Evolutionary conservation across 2,113 vertebrate species (phyloP).

Genomic region (Salminus brasiliensis): DNA sequence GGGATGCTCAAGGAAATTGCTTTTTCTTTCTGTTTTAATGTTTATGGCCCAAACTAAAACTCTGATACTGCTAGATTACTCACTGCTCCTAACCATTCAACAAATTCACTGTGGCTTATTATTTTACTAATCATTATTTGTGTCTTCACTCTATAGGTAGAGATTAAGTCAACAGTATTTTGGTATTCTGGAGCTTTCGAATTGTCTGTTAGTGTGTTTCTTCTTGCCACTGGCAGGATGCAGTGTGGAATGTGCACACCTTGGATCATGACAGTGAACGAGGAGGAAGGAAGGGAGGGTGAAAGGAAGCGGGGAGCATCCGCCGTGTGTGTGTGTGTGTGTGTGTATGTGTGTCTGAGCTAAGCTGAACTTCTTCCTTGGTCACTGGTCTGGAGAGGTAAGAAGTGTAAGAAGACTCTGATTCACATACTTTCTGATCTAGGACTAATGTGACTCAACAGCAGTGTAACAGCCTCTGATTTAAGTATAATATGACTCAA

Average conservation of each 20-base stretch:
- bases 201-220: constrained; percentile 40
- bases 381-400: not conserved
- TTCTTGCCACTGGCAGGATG: constrained; percentile 33
- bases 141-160: not conserved
- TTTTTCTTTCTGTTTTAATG: too few species aligned
- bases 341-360: not conserved
- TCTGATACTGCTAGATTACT: too few species aligned
- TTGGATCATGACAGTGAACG: constrained; percentile 40
- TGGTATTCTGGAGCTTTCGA: constrained; percentile 5
- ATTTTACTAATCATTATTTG: not conserved
- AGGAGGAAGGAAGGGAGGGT: constrained; percentile 48
- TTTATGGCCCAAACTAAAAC: too few species aligned
- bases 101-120: too few species aligned
- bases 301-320: constrained; percentile 44
- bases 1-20: too few species aligned
- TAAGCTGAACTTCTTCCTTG: constrained; percentile 19
- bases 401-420: not conserved
- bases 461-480: constrained; percentile 4
- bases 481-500: constrained; percentile 6
- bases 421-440: not conserved
- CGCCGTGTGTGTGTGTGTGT: constrained; percentile 14
- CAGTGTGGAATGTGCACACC: constrained; percentile 43
- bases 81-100: too few species aligned
- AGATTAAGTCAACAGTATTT: constrained; percentile 8
- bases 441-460: not conserved